These are phyloP conservation scores for Merops nubicus DNA, from an alignment of 2,113 vertebrate genomes.

Conservation along the genomic window DNA sequence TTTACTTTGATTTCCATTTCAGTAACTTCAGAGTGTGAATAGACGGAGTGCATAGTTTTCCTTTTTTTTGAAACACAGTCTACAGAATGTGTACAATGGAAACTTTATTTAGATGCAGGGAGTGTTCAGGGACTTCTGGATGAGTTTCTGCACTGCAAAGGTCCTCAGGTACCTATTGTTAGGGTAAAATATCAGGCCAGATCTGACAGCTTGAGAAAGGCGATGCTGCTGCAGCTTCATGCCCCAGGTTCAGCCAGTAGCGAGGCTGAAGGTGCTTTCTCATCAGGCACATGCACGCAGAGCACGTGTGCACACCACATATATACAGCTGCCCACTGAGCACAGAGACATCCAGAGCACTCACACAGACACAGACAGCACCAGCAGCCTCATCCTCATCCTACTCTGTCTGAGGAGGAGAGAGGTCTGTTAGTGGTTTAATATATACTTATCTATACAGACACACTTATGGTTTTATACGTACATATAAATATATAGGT, in stretches of 20 bases:
- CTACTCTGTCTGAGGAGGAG: background rate
- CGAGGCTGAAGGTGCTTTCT: background rate
- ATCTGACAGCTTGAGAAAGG: background rate
- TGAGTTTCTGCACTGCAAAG: background rate
- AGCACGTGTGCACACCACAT: rapidly evolving
- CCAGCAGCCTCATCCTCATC: background rate
- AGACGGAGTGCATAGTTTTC: background rate
- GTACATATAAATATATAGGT: background rate
- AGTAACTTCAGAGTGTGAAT: background rate
- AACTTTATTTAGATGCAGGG: background rate
- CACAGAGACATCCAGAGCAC: background rate
- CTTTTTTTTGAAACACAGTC: no score
- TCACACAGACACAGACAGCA: background rate
- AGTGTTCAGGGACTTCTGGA: background rate
- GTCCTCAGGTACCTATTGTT: background rate
- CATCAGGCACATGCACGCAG: background rate
- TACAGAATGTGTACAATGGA: background rate
- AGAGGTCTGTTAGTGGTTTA: background rate
- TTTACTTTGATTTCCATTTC: background rate
- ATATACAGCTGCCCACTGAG: background rate
- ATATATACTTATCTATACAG: background rate
- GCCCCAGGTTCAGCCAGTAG: background rate
- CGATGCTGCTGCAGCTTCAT: background rate
- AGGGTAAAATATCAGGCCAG: background rate
- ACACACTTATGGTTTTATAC: background rate